phyloP scores from a whole-genome alignment of 2,113 vertebrate species.

The Ariopsis seemanni region DNA sequence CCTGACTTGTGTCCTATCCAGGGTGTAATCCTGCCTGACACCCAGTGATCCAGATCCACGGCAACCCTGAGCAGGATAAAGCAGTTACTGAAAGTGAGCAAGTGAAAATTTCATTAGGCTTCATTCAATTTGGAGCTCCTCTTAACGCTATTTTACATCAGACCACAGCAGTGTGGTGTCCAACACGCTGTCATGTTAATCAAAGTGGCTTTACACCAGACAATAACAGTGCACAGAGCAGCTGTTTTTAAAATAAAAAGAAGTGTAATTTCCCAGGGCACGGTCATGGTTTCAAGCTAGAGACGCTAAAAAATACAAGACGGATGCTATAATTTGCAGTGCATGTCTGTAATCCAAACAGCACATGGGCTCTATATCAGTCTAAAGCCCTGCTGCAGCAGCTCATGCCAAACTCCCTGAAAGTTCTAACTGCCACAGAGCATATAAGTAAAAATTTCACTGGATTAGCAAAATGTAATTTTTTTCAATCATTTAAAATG shows the following conservation, averaged over 20 bases:
- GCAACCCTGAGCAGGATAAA: neutral
- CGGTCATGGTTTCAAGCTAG: neutral
- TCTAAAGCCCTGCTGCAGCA: neutral
- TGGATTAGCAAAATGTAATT: neutral
- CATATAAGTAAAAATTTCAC: neutral
- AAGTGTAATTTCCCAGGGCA: neutral
- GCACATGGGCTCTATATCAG: neutral
- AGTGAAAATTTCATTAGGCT: neutral
- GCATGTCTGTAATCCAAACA: slow-evolving; percentile 1
- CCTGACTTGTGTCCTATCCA: neutral
- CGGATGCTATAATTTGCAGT: neutral
- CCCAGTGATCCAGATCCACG: neutral
- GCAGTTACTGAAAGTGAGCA: neutral
- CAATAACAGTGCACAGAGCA: neutral
- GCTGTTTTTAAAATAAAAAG: neutral
- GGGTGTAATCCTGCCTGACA: neutral
- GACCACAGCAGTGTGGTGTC: neutral
- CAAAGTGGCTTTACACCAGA: neutral
- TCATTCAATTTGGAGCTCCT: neutral
- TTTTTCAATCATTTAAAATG: no score
- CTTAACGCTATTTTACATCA: neutral
- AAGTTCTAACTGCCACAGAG: neutral
- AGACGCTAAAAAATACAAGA: neutral
- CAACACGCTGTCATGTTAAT: neutral
- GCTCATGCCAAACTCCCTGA: neutral